Evolutionary conservation across 1,140 invertebrate genomes (phyloP).

Genomic region (Apocrypta bakeri): DNA sequence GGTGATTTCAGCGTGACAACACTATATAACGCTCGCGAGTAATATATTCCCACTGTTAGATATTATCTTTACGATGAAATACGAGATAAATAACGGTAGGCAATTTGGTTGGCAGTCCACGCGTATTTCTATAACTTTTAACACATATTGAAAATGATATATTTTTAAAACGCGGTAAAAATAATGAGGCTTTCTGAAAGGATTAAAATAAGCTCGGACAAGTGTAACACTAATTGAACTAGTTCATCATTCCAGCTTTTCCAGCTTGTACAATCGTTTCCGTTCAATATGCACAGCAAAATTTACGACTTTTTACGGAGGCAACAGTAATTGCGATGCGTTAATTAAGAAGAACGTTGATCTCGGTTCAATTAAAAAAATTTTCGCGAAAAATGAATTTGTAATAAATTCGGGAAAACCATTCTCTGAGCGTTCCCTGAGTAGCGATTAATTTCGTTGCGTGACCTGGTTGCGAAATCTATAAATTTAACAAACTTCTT

Average conservation of each 20-base stretch:
- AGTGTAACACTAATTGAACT: too few relatives aligned
- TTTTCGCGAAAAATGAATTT: background rate
- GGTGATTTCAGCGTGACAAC: background rate
- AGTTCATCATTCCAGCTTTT: too few relatives aligned
- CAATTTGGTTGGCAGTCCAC: background rate
- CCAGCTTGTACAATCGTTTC: background rate
- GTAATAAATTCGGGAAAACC: slow-evolving; percentile 16
- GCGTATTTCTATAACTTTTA: too few relatives aligned
- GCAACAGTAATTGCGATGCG: background rate
- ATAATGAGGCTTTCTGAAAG: background rate
- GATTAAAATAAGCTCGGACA: background rate
- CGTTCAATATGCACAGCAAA: background rate
- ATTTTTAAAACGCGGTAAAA: background rate
- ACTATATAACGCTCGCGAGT: background rate
- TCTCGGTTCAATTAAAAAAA: background rate
- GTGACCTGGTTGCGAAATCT: background rate
- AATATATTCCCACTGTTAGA: background rate
- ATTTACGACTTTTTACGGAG: background rate
- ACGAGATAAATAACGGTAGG: background rate
- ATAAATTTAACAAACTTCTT: slow-evolving; percentile 19
- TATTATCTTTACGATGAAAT: background rate
- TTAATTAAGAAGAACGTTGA: background rate
- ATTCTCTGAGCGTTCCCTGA: too few relatives aligned
- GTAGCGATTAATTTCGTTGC: too few relatives aligned
- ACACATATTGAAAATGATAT: too few relatives aligned